phyloP scores from a whole-genome alignment of 1,140 invertebrate genomes.

The Campoletis sonorensis region DNA sequence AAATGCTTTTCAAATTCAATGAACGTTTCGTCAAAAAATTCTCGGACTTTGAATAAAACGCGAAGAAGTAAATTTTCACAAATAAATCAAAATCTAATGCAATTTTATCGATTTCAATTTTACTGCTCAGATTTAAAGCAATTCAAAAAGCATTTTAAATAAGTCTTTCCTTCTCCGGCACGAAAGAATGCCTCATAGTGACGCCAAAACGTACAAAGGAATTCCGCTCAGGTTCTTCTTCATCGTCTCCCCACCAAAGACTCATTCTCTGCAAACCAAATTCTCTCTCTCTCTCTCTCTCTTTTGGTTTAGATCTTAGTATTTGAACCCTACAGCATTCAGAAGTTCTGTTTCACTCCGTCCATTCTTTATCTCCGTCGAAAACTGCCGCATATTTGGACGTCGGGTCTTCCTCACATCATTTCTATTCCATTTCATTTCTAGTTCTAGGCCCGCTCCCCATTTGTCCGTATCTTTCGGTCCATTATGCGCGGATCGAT shows the following conservation, averaged over 20 bases:
- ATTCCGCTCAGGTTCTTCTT: slow-evolving; percentile 64
- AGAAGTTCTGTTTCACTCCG: slow-evolving; percentile 49
- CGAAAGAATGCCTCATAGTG: slow-evolving; percentile 75
- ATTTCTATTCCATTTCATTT: slow-evolving; percentile 42
- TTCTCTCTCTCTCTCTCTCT: slow-evolving; percentile 4
- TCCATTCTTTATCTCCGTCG: slow-evolving; percentile 52
- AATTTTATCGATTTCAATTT: slow-evolving; percentile 60
- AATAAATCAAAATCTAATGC: slow-evolving; percentile 44
- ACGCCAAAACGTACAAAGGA: slow-evolving; percentile 71
- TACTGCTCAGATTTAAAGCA: slow-evolving; percentile 16
- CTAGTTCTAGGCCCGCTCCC: slow-evolving; percentile 15
- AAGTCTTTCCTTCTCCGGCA: slow-evolving; percentile 59
- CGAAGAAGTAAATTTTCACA: not conserved
- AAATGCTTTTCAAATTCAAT: too few species aligned
- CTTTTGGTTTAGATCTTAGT: not conserved
- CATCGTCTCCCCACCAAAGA: not conserved
- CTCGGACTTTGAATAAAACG: too few species aligned
- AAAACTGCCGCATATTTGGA: slow-evolving; percentile 46
- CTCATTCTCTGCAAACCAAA: slow-evolving; percentile 16
- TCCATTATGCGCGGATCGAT: slow-evolving; percentile 30
- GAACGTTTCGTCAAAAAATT: too few species aligned
- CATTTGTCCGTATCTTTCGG: slow-evolving; percentile 39
- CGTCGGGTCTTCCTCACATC: slow-evolving; percentile 46
- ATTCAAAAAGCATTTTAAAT: slow-evolving; percentile 75
- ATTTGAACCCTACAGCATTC: slow-evolving; percentile 1